phyloP scores from a whole-genome alignment of 2,113 vertebrate genomes.

The Cnemophilus loriae region DNA sequence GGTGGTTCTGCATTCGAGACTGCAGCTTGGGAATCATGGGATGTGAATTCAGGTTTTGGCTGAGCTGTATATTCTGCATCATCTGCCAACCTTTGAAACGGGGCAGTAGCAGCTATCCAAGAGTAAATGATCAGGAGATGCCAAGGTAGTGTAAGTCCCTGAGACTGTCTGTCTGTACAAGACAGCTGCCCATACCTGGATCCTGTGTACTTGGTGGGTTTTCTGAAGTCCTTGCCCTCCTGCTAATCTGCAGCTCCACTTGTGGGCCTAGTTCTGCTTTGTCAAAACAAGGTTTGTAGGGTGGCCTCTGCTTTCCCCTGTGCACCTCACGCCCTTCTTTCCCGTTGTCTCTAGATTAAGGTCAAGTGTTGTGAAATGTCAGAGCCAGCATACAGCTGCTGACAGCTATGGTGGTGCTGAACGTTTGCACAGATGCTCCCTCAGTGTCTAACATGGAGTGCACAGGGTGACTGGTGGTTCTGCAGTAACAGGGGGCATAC shows the following conservation, averaged over 20 bases:
- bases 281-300: background rate
- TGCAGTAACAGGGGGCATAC: background rate
- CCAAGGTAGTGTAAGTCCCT: background rate
- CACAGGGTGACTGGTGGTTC: background rate
- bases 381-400: background rate
- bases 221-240: background rate
- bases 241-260: background rate
- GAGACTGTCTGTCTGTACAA: background rate
- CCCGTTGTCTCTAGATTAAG: background rate
- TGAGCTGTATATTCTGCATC: background rate
- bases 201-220: background rate
- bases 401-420: background rate
- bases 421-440: background rate
- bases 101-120: background rate
- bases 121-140: background rate
- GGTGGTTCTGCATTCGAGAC: background rate
- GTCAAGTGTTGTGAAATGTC: background rate
- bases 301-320: background rate
- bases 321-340: background rate
- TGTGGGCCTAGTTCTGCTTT: background rate
- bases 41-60: background rate
- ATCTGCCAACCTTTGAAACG: background rate
- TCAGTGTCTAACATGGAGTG: background rate
- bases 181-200: background rate
- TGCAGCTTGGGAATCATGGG: background rate